A percentile compares a stretch with the other conserved stretches of the same genome.
Evolutionary conservation across 1,140 invertebrate species (phyloP).

Genomic region (Lycorma delicatula): DNA sequence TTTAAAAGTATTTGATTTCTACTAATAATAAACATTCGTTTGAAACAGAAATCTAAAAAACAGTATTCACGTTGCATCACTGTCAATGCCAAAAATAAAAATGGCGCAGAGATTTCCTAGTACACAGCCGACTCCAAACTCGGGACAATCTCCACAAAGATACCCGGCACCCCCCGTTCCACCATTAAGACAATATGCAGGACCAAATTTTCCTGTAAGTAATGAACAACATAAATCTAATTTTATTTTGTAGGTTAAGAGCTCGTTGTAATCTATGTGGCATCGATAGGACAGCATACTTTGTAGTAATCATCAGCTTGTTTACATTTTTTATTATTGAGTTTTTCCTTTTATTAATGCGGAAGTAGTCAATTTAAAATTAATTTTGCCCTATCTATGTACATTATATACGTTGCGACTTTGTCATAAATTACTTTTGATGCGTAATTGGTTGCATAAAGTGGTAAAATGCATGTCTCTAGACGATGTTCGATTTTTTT

Average conservation of each 20-base stretch:
- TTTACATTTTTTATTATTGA: conserved; percentile 5
- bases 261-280: background rate
- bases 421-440: too few relatives aligned
- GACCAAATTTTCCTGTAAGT: conserved; percentile 51
- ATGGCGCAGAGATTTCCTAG: conserved; percentile 54
- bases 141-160: conserved; percentile 46
- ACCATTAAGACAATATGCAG: conserved; percentile 49
- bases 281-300: background rate
- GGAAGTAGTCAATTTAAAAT: conserved; percentile 30
- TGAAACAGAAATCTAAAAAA: too few relatives aligned
- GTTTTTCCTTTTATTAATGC: conserved; percentile 1
- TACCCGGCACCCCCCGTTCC: conserved; percentile 49
- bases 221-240: conserved; percentile 16
- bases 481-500: too few relatives aligned
- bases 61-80: too few relatives aligned
- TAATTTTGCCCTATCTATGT: conserved; percentile 13
- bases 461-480: too few relatives aligned
- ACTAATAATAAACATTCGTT: too few relatives aligned
- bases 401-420: background rate
- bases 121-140: conserved; percentile 42
- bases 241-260: background rate
- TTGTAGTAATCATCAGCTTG: conserved; percentile 9
- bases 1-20: too few relatives aligned
- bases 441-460: too few relatives aligned
- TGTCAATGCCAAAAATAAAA: too few relatives aligned